Conservation (phyloP, 2,888 invertebrate species). For the Eumerus sabulonum region DNA sequence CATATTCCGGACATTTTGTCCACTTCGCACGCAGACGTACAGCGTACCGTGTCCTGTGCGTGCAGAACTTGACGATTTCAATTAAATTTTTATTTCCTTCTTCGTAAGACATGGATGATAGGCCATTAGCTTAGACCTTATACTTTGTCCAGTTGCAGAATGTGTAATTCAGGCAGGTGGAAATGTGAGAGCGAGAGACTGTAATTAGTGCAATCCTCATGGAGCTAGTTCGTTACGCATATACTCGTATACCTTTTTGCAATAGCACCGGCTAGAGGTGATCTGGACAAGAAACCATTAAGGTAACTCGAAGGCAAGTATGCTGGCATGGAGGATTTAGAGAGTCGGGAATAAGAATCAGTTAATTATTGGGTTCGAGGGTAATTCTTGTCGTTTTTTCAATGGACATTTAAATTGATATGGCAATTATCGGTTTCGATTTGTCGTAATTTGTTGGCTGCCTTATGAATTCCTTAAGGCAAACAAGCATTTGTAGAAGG, state of each 20-base stretch:
- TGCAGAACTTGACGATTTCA: conserved; percentile 64
- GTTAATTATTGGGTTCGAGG: background rate
- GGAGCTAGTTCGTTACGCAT: background rate
- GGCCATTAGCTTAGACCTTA: background rate
- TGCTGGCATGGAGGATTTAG: no score
- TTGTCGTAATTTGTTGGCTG: background rate
- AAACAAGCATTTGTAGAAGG: no score
- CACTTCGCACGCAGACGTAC: conserved; percentile 2
- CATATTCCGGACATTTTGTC: conserved; percentile 48
- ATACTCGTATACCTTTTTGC: no score
- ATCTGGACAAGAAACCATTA: no score
- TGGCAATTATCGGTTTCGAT: background rate
- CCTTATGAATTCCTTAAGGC: background rate
- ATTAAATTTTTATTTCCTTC: conserved; percentile 56
- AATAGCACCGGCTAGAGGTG: no score
- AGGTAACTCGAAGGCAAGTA: no score
- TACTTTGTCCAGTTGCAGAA: conserved; percentile 5
- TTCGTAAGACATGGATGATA: conserved; percentile 20
- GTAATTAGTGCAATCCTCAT: conserved; percentile 63
- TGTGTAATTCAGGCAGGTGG: conserved; percentile 62
- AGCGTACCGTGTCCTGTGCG: conserved; percentile 19
- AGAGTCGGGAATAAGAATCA: background rate
- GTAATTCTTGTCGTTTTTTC: no score
- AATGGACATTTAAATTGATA: no score
- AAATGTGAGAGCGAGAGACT: conserved; percentile 31